Evolutionary conservation across 1,140 invertebrate genomes (phyloP).

Genomic region (Colletes latitarsis): DNA sequence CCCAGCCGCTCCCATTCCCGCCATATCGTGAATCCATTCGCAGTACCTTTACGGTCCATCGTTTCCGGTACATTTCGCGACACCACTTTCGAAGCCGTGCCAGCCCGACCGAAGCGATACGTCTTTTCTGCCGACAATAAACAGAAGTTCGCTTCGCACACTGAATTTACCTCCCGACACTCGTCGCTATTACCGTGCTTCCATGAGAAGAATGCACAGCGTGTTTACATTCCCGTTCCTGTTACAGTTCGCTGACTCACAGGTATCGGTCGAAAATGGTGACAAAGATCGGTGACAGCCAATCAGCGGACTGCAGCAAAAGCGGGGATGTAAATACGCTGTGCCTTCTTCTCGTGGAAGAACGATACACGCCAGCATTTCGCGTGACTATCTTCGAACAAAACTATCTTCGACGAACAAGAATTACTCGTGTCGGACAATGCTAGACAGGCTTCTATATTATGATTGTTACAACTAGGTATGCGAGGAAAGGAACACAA

Average conservation of each 20-base stretch:
- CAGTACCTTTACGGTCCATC: slow-evolving; percentile 62
- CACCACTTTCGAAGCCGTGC: slow-evolving; percentile 50
- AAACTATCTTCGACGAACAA: background rate
- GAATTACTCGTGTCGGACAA: background rate
- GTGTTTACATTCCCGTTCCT: too few relatives aligned
- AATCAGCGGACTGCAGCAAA: too few relatives aligned
- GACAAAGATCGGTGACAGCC: too few relatives aligned
- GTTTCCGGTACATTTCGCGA: slow-evolving; percentile 72
- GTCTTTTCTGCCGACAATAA: slow-evolving; percentile 41
- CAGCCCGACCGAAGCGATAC: slow-evolving; percentile 14
- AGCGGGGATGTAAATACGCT: too few relatives aligned
- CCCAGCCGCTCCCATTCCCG: slow-evolving; percentile 43
- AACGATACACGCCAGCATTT: background rate
- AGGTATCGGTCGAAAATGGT: too few relatives aligned
- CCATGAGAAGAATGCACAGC: too few relatives aligned
- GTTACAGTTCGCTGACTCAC: too few relatives aligned
- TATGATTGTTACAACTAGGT: too few relatives aligned
- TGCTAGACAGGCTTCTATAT: too few relatives aligned
- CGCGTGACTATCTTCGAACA: background rate
- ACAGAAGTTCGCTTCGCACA: slow-evolving; percentile 34
- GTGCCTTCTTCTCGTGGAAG: too few relatives aligned
- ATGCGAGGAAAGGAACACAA: too few relatives aligned
- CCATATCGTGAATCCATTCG: slow-evolving; percentile 66
- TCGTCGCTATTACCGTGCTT: background rate
- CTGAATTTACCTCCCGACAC: slow-evolving; percentile 22